phyloP scores from a whole-genome alignment of 2,797 vertebrate species.

The Macropus fuliginosus region DNA sequence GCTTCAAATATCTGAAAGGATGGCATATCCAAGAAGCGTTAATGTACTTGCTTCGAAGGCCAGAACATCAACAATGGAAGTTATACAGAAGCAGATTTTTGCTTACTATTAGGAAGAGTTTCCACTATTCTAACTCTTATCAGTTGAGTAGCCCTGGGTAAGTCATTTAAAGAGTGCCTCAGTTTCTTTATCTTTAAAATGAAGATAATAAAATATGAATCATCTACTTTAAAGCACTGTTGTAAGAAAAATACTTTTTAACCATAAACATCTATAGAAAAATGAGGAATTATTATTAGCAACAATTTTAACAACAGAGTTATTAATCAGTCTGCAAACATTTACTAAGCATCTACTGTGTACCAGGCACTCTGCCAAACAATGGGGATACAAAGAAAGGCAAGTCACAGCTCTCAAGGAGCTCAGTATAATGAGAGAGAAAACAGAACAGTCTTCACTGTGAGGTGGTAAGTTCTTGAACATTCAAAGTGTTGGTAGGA shows the following conservation, averaged over 20 bases:
- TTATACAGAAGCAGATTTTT: not conserved
- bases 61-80: not conserved
- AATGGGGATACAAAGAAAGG: not conserved
- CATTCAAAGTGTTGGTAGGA: not conserved
- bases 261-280: not conserved
- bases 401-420: not conserved
- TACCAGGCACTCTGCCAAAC: not conserved
- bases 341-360: not conserved
- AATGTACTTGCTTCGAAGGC: not conserved
- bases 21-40: not conserved
- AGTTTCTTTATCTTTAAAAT: constrained; percentile 1
- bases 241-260: not conserved
- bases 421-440: not conserved
- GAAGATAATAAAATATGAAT: not conserved
- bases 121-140: not conserved
- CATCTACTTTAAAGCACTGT: not conserved
- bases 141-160: not conserved
- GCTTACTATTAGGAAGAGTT: not conserved
- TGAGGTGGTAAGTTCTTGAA: not conserved
- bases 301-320: not conserved
- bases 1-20: not conserved
- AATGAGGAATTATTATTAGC: not conserved
- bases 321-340: not conserved
- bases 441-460: not conserved
- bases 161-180: not conserved